Evolutionary conservation across 2,113 vertebrate species (phyloP).

Genomic region (Tauraco erythrolophus): DNA sequence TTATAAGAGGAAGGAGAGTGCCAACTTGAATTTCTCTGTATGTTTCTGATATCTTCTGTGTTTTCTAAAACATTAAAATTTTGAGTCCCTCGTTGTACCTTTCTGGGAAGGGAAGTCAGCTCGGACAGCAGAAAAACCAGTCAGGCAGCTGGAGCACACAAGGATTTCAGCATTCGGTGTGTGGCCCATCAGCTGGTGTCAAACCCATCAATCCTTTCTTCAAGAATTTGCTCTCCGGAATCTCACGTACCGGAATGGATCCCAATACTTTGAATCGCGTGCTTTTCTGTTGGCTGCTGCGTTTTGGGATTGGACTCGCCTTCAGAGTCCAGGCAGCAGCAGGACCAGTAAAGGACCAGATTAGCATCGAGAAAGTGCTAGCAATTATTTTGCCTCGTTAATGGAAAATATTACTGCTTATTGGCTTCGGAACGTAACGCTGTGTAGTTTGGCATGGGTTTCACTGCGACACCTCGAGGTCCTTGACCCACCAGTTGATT

Average conservation of each 20-base stretch:
- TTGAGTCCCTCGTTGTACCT: background rate
- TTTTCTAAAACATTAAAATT: background rate
- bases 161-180: background rate
- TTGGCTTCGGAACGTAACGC: fast-evolving
- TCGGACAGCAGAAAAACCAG: background rate
- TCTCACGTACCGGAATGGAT: background rate
- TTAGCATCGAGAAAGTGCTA: background rate
- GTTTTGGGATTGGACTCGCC: fast-evolving
- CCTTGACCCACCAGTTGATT: fast-evolving
- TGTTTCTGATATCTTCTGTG: background rate
- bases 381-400: background rate
- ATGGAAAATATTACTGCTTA: background rate
- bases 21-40: background rate
- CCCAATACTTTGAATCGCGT: fast-evolving
- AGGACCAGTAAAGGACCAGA: background rate
- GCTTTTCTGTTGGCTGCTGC: background rate
- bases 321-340: background rate
- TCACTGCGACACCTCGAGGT: background rate
- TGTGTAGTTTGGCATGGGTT: fast-evolving
- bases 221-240: background rate
- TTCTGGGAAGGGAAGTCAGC: background rate
- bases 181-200: background rate
- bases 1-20: background rate
- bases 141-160: background rate
- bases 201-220: background rate